Percentiles rank a stretch among this genome's conserved stretches.
These are phyloP conservation scores for Eupithecia centaureata DNA, from an alignment of 2,888 invertebrate genomes.

Conservation along the genomic window DNA sequence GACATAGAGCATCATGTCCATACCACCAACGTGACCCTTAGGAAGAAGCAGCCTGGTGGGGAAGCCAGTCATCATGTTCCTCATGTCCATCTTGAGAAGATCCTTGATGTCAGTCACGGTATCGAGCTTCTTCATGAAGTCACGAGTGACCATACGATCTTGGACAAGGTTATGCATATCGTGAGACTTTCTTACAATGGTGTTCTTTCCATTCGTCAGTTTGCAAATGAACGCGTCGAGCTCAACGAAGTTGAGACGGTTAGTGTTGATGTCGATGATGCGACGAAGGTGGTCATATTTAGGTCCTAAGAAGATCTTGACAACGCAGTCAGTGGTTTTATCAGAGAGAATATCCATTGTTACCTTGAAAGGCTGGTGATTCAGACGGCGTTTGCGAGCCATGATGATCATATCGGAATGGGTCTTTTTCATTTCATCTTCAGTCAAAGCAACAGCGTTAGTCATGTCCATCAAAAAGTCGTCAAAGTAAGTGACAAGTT, in stretches of 20 bases:
- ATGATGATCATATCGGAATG: constrained; percentile 77
- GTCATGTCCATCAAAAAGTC: constrained; percentile 86
- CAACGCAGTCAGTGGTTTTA: constrained; percentile 83
- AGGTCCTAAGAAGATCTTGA: constrained; percentile 88
- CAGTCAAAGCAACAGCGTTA: constrained; percentile 81
- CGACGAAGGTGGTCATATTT: constrained; percentile 85
- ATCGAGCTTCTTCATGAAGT: constrained; percentile 86
- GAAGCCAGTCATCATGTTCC: constrained; percentile 85
- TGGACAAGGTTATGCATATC: constrained; percentile 87
- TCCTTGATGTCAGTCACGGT: constrained; percentile 74
- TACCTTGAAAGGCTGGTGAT: constrained; percentile 86
- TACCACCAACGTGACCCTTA: constrained; percentile 87
- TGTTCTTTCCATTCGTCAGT: constrained; percentile 86
- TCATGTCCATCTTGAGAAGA: constrained; percentile 64
- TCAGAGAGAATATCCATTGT: constrained; percentile 83
- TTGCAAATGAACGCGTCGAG: constrained; percentile 85
- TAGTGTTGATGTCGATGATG: constrained; percentile 82
- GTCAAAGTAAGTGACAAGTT: constrained; percentile 88
- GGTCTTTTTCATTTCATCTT: constrained; percentile 76
- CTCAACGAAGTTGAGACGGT: constrained; percentile 86
- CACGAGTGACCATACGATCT: constrained; percentile 87
- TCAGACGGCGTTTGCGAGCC: constrained; percentile 86
- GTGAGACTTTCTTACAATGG: constrained; percentile 85
- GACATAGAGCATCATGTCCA: constrained; percentile 86
- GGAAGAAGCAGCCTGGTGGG: constrained; percentile 89